Base-by-base conservation (phyloP, 2,888 invertebrate genomes). In the Tortrix viridana region DNA sequence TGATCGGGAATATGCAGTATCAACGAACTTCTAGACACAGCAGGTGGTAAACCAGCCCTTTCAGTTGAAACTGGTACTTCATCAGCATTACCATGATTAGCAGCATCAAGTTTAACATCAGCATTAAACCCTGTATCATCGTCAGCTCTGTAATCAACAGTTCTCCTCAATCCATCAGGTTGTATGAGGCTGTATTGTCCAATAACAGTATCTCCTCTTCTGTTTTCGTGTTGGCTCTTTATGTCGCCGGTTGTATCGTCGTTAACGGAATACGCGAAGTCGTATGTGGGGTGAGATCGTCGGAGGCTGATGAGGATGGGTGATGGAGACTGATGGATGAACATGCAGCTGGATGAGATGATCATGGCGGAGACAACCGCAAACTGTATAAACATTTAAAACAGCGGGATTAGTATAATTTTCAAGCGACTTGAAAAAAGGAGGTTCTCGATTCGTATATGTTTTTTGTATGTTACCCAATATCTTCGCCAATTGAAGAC, bases 71-170 rank as follows among this genome's bases (percentile, higher is more conserved):
- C 12, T 54, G 43, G 26, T 38, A 14, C n/a, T 43, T 53, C n/a
- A n/a, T 16, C 6, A 19, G 38, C 43, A 6, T 53, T 20, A 26
- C 41, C 46, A 23, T 12, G 18, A 6, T 37, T 52, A n/a, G 18
- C 4, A 38, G 23, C 18, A 60, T 89, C 84, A 68, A 91, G 90
- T 69, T 87, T 91, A 1, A 93, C 93, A 4, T 91, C 89, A 23
- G 93, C 93, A 67, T 87, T 86, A 75, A 94, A 94, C 0, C 93
- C 93, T 47, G 88, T 85, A 41, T 88, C 75, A 22, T 92, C 89
- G 72, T 93, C 92, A 46, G 93, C 93, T 71, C 86, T 88, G 74
- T 94, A 94, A 61, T 93, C 93, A 1, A 93, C 94, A 4, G 86
- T 92, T 69, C 94, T 89, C 67, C 85, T 82, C 1, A 92, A 74